These are phyloP conservation scores for Lacerta agilis DNA, from an alignment of 2,797 vertebrate species.

Conservation along the genomic window DNA sequence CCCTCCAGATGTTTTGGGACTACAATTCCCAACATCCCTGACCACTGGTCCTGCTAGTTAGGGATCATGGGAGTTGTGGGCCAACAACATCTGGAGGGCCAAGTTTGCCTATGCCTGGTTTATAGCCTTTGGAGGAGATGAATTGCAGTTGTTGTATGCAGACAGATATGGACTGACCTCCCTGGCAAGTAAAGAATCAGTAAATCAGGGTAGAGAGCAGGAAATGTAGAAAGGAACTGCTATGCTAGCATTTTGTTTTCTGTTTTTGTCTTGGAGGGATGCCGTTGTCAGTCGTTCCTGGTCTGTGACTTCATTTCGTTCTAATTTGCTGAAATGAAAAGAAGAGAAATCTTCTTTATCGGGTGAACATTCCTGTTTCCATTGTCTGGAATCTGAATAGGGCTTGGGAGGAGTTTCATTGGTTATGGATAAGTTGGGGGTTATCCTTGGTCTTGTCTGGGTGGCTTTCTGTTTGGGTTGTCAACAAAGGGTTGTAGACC, in stretches of 20 bases:
- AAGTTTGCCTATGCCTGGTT: too few species aligned
- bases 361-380: neutral
- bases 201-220: too few species aligned
- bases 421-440: too few species aligned
- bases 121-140: neutral
- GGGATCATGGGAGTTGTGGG: too few species aligned
- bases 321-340: neutral
- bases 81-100: too few species aligned
- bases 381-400: neutral
- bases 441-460: neutral
- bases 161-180: neutral
- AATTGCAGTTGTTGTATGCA: neutral
- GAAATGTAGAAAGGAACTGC: neutral
- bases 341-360: neutral
- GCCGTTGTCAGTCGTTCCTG: neutral
- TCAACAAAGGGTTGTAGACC: too few species aligned
- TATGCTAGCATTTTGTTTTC: neutral
- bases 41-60: too few species aligned
- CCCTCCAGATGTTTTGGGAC: too few species aligned
- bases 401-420: neutral
- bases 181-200: neutral
- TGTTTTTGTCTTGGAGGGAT: neutral
- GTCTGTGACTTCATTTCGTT: neutral
- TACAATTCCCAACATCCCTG: too few species aligned
- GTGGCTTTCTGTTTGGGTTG: neutral